Evolutionary conservation across 92 coral and sea anemone species (phyloP), one percentile per base, ranked within the genome.

Genomic region (Bergia puertoricense): DNA sequence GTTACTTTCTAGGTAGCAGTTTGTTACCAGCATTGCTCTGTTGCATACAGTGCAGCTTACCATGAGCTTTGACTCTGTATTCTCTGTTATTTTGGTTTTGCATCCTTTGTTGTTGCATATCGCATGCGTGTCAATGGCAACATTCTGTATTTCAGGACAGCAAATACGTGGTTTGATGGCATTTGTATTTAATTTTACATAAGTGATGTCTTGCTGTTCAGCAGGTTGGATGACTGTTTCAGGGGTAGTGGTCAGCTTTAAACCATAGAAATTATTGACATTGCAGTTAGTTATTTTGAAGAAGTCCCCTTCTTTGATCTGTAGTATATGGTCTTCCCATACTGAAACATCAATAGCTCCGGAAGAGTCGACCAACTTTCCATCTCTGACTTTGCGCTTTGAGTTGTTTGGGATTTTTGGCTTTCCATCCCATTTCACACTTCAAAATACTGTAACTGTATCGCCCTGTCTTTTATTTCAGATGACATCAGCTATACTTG

Each of bases 61-160:
- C 89, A 86, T 88, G 39, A 45, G 65, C 59, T 79, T 79, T 46
- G 67, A 79, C 20, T 79, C 75, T 57, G 88, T 74, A 74, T 23
- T 82, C 20, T 54, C 85, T 80, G 85, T 88, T 39, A 88, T 88
- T 69, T 68, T 71, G 51, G 74, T 81, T 51, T 81, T 88, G 78
- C 91, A 89, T 51, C 75, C 59, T 46, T 79, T 79, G 67, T 20
- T 79, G 90, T 88, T 88, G 86, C 90, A 88, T 16, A 88, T 88
- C 59, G 76, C 90, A 81, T 80, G 41, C 36, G 56, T 80, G 90
- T 88, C 86, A n/a, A n/a, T 88, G 80, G 66, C 45, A 54, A 72
- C 90, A 88, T 88, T 88, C 71, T 81, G 81, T 50, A 80, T 88
- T 88, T 88, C 86, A 68, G 86, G 90, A 56, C 90, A 88, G 86